These are phyloP conservation scores for Tachysurus fulvidraco DNA, from an alignment of 2,113 vertebrate species.

Conservation along the genomic window DNA sequence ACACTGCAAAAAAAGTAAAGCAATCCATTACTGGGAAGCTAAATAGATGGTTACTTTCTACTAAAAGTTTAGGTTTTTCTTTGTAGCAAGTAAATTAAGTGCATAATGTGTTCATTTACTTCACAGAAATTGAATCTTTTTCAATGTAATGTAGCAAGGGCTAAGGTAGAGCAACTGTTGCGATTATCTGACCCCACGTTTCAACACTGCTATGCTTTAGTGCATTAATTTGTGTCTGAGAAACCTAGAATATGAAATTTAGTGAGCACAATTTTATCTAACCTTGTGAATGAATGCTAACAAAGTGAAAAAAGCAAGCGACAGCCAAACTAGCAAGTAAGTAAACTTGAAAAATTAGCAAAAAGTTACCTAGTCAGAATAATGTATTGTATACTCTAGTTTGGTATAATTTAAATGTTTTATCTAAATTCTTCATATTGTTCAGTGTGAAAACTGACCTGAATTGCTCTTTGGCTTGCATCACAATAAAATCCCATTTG, in stretches of 20 bases:
- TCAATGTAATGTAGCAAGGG: neutral
- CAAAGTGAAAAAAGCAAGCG: neutral
- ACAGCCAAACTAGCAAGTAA: neutral
- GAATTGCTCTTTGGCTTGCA: slow-evolving; percentile 94
- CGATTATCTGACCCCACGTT: neutral
- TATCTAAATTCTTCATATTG: neutral
- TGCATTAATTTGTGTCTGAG: neutral
- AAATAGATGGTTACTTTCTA: neutral
- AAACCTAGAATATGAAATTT: neutral
- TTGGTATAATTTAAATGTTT: neutral
- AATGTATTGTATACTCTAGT: neutral
- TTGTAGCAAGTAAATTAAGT: neutral
- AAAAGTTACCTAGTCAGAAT: neutral
- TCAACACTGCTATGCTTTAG: neutral
- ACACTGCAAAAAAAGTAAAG: slow-evolving; percentile 72
- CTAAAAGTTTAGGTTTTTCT: neutral
- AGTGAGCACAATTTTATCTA: neutral
- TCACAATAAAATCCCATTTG: slow-evolving; percentile 97
- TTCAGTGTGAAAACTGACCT: slow-evolving; percentile 75
- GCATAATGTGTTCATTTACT: neutral
- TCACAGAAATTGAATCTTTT: neutral
- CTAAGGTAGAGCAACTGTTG: neutral
- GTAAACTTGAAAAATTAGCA: neutral
- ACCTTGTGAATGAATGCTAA: neutral
- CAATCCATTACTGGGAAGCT: neutral